Base-by-base conservation (phyloP, 2,113 vertebrate species). In the Pterophyllum scalare region DNA sequence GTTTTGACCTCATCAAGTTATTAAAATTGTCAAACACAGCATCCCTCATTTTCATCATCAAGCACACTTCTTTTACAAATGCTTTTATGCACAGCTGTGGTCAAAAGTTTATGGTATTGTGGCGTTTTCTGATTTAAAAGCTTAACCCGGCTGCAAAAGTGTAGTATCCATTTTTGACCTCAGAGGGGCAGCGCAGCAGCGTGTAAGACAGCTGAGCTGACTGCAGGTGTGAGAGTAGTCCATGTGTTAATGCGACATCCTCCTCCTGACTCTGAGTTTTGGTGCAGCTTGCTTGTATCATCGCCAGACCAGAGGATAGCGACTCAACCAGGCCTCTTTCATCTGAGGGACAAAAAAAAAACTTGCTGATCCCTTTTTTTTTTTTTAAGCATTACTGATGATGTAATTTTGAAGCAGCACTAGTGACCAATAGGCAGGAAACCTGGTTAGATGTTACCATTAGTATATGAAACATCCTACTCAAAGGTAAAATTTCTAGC, bases 211-310 rank as follows among this genome's bases (percentile, higher is more conserved):
- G 59, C 35, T 4, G 49, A 28, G 56, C 59, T 28, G 35, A 87
- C 85, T 91, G 91, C 93, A 92, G 90, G 82, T 80, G 84, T 76
- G 58, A 86, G 80, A 88, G 75, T 56, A 70, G 85, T 74, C 72
- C 79, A 13, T 81, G 83, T 87, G 87, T 89, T 89, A 88, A 92
- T 93, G 91, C 86, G 87, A 91, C 91, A 92, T 90, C 83, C 70
- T 90, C 83, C 70, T 83, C 80, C 52, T 33, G 11, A 57, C 67
- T 84, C 64, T 26, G 4, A 82, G 84, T 76, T 83, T 33, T 85
- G 83, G 59, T 90, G 88, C 90, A 88, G 84, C 65, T 83, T n/a
- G 60, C 57, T 31, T 70, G 59, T 62, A 20, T 85, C 85, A 56
- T 38, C 56, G 22, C 56, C 79, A 58, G 22, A 64, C 54, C 49